Percentiles rank a stretch among this genome's conserved stretches.
Conservation (phyloP, 2,888 invertebrate genomes). For the Apantesis nais region DNA sequence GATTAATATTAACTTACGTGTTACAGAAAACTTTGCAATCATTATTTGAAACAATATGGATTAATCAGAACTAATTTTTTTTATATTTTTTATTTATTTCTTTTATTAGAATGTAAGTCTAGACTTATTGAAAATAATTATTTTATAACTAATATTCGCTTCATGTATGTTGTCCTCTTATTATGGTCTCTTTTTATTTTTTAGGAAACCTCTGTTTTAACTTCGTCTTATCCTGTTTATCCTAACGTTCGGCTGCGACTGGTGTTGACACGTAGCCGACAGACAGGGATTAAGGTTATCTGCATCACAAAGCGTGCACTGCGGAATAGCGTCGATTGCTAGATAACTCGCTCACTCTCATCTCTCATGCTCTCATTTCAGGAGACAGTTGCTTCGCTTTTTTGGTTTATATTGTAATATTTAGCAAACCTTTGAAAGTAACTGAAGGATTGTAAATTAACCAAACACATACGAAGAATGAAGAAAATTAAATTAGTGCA, state of each 20-base stretch:
- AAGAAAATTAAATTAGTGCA: too few relatives aligned
- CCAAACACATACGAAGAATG: too few relatives aligned
- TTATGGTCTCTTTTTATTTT: not conserved
- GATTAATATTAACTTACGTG: too few relatives aligned
- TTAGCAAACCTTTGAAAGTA: not conserved
- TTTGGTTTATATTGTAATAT: not conserved
- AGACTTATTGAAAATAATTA: not conserved
- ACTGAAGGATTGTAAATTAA: too few relatives aligned
- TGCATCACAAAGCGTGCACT: conserved; percentile 81
- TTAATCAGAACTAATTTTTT: too few relatives aligned
- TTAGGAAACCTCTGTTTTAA: not conserved
- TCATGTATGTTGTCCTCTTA: not conserved
- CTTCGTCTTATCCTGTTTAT: conserved; percentile 50
- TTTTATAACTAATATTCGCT: not conserved
- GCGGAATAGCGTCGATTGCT: conserved; percentile 47
- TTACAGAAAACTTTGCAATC: too few relatives aligned
- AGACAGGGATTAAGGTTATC: conserved; percentile 83
- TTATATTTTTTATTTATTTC: too few relatives aligned
- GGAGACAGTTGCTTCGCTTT: not conserved
- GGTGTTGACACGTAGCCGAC: conserved; percentile 81
- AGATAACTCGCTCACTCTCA: conserved; percentile 35
- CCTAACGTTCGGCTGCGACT: conserved; percentile 51
- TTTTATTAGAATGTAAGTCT: not conserved
- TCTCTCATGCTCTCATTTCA: conserved; percentile 15
- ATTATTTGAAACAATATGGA: too few relatives aligned